Percentiles rank a stretch among this genome's conserved stretches.
phyloP scores from a whole-genome alignment of 2,797 vertebrate species.

The Euphonia xanthogaster region DNA sequence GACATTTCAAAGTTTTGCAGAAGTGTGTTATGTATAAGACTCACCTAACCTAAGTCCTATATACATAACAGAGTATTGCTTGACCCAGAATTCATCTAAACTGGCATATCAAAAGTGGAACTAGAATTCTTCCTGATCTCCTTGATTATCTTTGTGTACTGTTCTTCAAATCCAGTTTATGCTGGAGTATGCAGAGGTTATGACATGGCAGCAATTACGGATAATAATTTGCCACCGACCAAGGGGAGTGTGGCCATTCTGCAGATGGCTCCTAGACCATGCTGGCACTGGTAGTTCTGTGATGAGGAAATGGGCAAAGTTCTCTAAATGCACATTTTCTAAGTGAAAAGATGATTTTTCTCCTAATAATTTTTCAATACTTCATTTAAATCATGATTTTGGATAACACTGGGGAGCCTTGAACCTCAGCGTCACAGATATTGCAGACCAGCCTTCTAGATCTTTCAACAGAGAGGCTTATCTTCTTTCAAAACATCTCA shows the following conservation, averaged over 20 bases:
- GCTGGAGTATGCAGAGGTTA: background rate
- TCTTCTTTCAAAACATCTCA: background rate
- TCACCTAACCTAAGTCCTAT: background rate
- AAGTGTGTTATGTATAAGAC: background rate
- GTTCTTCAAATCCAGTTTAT: background rate
- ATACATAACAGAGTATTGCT: background rate
- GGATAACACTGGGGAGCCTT: rapidly evolving
- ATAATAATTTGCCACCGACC: background rate
- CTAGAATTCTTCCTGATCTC: background rate
- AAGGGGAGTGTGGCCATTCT: background rate
- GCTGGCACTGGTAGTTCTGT: background rate
- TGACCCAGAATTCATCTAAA: background rate
- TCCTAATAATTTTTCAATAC: background rate
- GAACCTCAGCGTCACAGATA: background rate
- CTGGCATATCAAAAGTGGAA: background rate
- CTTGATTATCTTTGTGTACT: background rate
- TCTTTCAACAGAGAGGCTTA: background rate
- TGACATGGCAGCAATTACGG: background rate
- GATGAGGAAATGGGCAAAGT: background rate
- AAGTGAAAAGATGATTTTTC: background rate
- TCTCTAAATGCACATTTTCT: background rate
- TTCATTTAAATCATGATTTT: background rate
- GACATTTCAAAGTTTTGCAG: background rate
- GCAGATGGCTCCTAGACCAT: background rate
- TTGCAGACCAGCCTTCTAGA: background rate